phyloP scores from a whole-genome alignment of 2,797 vertebrate genomes.

The Gorsachius magnificus region DNA sequence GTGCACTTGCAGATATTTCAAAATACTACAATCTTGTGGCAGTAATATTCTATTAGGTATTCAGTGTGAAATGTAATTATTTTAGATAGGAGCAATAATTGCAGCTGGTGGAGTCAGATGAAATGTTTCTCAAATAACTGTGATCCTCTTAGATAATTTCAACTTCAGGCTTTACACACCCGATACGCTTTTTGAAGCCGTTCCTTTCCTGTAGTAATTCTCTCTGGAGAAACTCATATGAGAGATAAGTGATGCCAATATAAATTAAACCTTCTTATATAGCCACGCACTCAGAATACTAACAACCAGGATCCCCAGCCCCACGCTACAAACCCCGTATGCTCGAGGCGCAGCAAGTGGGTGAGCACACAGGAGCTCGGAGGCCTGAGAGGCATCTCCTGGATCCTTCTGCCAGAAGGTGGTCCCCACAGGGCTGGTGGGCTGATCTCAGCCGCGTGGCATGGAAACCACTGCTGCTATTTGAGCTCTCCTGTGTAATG shows the following conservation, averaged over 20 bases:
- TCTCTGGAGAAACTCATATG: constrained; percentile 13
- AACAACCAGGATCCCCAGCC: background rate
- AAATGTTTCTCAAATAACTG: constrained; percentile 55
- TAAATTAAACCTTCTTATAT: constrained; percentile 35
- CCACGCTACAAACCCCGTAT: background rate
- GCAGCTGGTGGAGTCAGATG: background rate
- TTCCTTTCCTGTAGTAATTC: constrained; percentile 37
- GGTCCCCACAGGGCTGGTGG: background rate
- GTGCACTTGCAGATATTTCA: background rate
- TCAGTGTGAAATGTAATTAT: constrained; percentile 59
- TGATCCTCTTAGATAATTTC: constrained; percentile 57
- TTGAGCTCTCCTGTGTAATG: rapidly evolving
- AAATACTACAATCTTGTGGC: background rate
- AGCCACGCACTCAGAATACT: background rate
- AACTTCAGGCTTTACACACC: constrained; percentile 19
- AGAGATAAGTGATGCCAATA: constrained; percentile 39
- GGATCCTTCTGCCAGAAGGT: rapidly evolving
- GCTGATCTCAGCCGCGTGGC: background rate
- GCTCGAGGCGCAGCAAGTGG: background rate
- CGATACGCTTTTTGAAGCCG: constrained; percentile 21
- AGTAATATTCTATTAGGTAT: constrained; percentile 63
- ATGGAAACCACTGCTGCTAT: background rate
- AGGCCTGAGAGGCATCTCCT: background rate
- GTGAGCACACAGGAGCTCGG: background rate
- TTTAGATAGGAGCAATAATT: constrained; percentile 51